Conservation (phyloP, 2,888 invertebrate genomes). For the Steinernema scapterisci region DNA sequence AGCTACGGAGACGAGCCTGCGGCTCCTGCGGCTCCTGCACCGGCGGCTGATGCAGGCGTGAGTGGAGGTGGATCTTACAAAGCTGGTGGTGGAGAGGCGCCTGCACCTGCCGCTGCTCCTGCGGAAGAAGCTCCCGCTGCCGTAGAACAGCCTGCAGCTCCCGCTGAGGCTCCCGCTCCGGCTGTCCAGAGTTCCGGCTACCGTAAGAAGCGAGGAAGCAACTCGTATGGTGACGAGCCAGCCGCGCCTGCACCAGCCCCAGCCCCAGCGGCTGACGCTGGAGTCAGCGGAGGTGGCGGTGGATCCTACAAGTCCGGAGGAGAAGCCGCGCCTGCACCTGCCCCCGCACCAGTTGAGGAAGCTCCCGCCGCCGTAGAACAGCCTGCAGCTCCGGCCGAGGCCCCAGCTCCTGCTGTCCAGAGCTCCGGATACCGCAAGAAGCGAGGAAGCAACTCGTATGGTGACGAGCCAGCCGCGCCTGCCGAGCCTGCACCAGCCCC, state of each 20-base stretch:
- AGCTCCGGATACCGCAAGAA: conserved; percentile 34
- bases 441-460: conserved; percentile 1
- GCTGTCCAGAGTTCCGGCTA: conserved; percentile 33
- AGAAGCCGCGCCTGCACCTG: too few species aligned
- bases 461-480: neutral
- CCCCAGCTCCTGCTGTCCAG: conserved; percentile 17
- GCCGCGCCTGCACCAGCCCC: conserved; percentile 35
- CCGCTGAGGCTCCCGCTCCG: conserved; percentile 28
- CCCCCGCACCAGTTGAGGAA: neutral
- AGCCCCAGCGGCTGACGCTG: conserved; percentile 38
- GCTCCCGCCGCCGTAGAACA: neutral
- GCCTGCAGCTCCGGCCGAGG: neutral
- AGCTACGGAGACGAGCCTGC: too few species aligned
- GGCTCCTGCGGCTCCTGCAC: neutral
- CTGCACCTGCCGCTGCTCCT: neutral
- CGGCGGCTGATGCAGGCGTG: too few species aligned
- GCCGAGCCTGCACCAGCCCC: too few species aligned
- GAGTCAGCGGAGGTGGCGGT: conserved; percentile 5
- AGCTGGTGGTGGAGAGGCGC: too few species aligned
- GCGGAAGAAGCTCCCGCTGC: neutral
- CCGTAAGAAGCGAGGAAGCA: conserved; percentile 38
- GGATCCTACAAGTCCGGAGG: neutral
- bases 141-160: neutral
- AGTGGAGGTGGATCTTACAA: too few species aligned
- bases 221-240: conserved; percentile 40